Conservation (phyloP, 2,888 invertebrate species). For the Auanema freiburgensis region DNA sequence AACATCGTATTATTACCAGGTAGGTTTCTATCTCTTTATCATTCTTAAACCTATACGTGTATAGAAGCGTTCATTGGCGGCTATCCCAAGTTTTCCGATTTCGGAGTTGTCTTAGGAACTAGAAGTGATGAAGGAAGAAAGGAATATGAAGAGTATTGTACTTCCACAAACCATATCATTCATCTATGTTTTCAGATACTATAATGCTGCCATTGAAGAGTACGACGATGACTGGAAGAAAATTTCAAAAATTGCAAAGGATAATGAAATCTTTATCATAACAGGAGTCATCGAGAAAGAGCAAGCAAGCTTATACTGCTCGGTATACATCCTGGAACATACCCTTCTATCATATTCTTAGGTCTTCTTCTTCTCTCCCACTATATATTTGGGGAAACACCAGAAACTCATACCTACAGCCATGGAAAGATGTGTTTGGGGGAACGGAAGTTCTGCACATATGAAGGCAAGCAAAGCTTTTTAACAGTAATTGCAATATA, state of each 20-base stretch:
- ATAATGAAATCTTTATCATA: conserved; percentile 41
- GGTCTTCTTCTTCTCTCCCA: conserved; percentile 54
- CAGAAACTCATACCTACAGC: conserved; percentile 58
- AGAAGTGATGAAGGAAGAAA: conserved; percentile 51
- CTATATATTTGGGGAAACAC: conserved; percentile 52
- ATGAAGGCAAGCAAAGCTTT: conserved; percentile 35
- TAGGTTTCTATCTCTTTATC: conserved; percentile 8
- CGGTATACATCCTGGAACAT: conserved; percentile 25
- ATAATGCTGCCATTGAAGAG: conserved; percentile 47
- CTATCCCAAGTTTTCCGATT: conserved; percentile 56
- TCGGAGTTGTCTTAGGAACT: conserved; percentile 55
- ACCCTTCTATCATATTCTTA: conserved; percentile 11
- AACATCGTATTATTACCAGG: conserved; percentile 56
- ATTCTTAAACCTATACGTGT: conserved; percentile 5
- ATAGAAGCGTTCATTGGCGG: conserved; percentile 59
- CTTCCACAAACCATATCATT: neutral
- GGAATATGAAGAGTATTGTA: conserved; percentile 25
- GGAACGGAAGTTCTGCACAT: conserved; percentile 55
- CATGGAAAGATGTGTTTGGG: conserved; percentile 57
- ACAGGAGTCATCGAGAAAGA: conserved; percentile 55
- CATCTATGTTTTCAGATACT: conserved; percentile 39
- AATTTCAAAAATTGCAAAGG: conserved; percentile 27
- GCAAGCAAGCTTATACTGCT: conserved; percentile 56
- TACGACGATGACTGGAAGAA: conserved; percentile 39
- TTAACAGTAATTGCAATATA: neutral